Base-by-base conservation (phyloP, 2,113 vertebrate genomes). In the Alligator sinensis region DNA sequence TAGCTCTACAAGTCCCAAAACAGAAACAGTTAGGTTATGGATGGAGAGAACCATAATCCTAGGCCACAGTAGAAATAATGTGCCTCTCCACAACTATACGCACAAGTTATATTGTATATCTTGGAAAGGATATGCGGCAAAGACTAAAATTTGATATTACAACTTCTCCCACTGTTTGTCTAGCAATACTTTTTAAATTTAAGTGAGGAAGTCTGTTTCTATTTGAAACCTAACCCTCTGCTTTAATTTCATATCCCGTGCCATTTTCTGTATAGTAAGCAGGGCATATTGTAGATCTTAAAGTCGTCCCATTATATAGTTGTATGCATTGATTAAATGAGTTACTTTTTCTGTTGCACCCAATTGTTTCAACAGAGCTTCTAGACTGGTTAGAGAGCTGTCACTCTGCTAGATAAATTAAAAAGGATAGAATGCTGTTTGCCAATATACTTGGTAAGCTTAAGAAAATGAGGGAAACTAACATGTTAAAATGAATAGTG, bases 211-310 rank as follows among this genome's bases (percentile, higher is more conserved):
- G 22, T 3, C 19, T 30, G 34, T 14, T 63, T 80, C 30, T 79
- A 30, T 94, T 79, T 54, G 9, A 19, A 77, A 30, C 21, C 66
- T 68, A 60, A 60, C 34, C 28, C 4, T 34, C 4, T 34, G 22
- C 30, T 72, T 88, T 58, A 24, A 27, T 87, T 72, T 85, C 57
- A 4, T 1, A 0, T 21, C 4, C 66, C 72, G 57, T 34, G 74
- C 77, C 74, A 0, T 2, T 85, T 94, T 87, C 89, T 86, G 3
- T 55, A 22, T 85, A 93, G 85, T 84, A 91, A 89, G 84, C 81
- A 3, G 59, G 22, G 59, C 38, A 28, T 8, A 12, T 30, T 0
- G 5, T 66, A 57, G 63, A 66, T 72, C 61, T 68, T 87, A 24
- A 80, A 78, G 82, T 64, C 30, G 3, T 88, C 54, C 18, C 9